Conservation (phyloP, 2,113 vertebrate species). For the Sapajus apella region DNA sequence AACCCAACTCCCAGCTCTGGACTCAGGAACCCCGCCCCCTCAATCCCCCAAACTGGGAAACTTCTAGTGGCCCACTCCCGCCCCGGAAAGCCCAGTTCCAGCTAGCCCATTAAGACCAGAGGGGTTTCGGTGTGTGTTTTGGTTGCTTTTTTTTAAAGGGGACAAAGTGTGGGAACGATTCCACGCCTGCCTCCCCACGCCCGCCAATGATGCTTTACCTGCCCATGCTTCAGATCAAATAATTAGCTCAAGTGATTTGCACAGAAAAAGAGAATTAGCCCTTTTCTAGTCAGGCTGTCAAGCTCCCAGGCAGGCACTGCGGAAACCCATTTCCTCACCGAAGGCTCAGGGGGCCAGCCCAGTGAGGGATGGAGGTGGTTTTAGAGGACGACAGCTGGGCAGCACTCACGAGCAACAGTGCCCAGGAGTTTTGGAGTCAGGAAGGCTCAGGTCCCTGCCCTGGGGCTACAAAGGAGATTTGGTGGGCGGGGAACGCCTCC, state of each 20-base stretch:
- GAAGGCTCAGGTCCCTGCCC: not conserved
- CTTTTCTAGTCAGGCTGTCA: not conserved
- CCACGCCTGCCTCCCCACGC: not conserved
- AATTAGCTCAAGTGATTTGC: not conserved
- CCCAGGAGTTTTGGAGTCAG: not conserved
- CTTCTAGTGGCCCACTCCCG: not conserved
- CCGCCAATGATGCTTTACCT: not conserved
- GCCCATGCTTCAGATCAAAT: not conserved
- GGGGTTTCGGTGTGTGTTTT: not conserved
- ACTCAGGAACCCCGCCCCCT: not conserved
- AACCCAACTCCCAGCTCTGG: not conserved
- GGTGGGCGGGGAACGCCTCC: not conserved
- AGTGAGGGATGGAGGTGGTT: not conserved
- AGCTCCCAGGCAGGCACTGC: not conserved
- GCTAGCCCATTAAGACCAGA: not conserved
- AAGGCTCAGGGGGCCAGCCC: not conserved
- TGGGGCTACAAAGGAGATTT: not conserved
- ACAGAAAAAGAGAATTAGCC: not conserved
- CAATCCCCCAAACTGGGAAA: not conserved
- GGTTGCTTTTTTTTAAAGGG: not conserved
- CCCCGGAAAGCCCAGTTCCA: not conserved
- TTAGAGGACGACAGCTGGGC: not conserved
- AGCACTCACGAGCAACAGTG: not conserved
- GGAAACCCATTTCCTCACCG: not conserved
- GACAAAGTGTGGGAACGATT: not conserved